Evolutionary conservation across 2,888 invertebrate species (phyloP), one percentile per base, ranked within the genome.

Genomic region (Campoplex capitator): DNA sequence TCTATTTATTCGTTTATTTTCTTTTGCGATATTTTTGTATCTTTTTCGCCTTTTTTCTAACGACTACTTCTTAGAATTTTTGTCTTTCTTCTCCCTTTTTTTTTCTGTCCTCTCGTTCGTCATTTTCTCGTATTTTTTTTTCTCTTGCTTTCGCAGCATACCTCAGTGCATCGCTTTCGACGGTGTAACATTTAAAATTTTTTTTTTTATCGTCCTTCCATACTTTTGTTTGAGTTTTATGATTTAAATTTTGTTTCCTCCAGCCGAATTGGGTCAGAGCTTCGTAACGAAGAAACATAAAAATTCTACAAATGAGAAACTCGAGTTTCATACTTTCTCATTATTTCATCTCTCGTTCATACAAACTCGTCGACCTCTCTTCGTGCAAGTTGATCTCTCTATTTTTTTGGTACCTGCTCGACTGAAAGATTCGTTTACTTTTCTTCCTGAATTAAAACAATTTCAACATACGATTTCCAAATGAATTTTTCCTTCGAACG

Each of bases 281-380:
- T 32, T 6, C 4, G 16, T 32, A 32, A 32, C 62, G 32, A 62
- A 62, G 62, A 32, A 32, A 62, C 32, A 32, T 32, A 32, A 32
- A 32, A 32, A 62, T 62, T 62, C 32, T 62, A 62, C 32, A 62
- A 62, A 62, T 32, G 62, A 62, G 62, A 62, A 32, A 62, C 62
- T 62, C 32, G 62, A 62, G 62, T 62, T 32, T 67, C 28, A 48
- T 74, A 51, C 28, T 74, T 74, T 51, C 48, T 48, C 62, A 62
- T 62, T 32, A 62, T 80, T 80, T 62, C 48, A 3, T 51, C 51
- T 23, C 35, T 23, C 35, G 13, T 54, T 78, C 23, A 16, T 38
- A n/a, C 35, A 16, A 35, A 67, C 54, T 54, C 38, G 62, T 62
- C 62, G 62, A 62, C 16, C 38, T 38, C 16, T 32, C 32, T 32